Percentiles rank a stretch among this genome's conserved stretches.
Evolutionary conservation across 2,113 vertebrate genomes (phyloP).

Genomic region (Phyllostomus discolor): DNA sequence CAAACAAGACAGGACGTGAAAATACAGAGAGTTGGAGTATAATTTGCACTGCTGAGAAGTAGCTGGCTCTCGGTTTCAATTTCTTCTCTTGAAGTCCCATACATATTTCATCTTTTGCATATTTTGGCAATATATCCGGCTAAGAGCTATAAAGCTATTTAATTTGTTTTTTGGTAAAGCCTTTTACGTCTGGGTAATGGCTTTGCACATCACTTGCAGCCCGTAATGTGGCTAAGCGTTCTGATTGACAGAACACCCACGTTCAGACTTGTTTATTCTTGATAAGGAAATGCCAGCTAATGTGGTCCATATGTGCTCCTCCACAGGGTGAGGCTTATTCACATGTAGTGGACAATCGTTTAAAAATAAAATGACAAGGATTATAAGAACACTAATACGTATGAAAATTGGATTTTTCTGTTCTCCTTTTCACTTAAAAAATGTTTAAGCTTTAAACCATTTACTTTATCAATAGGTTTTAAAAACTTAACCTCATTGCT

Average conservation of each 20-base stretch:
- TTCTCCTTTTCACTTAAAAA: slow-evolving; percentile 6
- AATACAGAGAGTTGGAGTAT: not conserved
- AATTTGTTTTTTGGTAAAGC: slow-evolving; percentile 81
- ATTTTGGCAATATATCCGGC: slow-evolving; percentile 50
- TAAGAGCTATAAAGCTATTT: slow-evolving; percentile 65
- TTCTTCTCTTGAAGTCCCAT: slow-evolving; percentile 60
- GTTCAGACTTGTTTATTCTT: slow-evolving; percentile 85
- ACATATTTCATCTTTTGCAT: slow-evolving; percentile 65
- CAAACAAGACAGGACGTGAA: slow-evolving; percentile 60
- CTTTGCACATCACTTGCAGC: slow-evolving; percentile 79
- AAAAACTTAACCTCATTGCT: not conserved
- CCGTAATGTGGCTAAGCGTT: slow-evolving; percentile 81
- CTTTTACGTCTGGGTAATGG: slow-evolving; percentile 80
- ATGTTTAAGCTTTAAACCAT: not conserved
- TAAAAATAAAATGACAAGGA: slow-evolving; percentile 57
- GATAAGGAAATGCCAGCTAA: slow-evolving; percentile 86
- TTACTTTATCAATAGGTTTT: not conserved
- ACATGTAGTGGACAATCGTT: slow-evolving; percentile 74
- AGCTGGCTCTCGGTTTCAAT: slow-evolving; percentile 54
- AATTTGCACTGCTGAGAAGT: slow-evolving; percentile 63
- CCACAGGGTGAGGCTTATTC: slow-evolving; percentile 70
- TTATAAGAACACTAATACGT: slow-evolving; percentile 64
- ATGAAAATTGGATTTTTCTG: not conserved
- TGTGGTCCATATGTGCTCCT: slow-evolving; percentile 82
- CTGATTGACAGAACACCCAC: slow-evolving; percentile 86